These are phyloP conservation scores for Clivina fossor DNA, from an alignment of 2,888 invertebrate genomes.

Conservation along the genomic window DNA sequence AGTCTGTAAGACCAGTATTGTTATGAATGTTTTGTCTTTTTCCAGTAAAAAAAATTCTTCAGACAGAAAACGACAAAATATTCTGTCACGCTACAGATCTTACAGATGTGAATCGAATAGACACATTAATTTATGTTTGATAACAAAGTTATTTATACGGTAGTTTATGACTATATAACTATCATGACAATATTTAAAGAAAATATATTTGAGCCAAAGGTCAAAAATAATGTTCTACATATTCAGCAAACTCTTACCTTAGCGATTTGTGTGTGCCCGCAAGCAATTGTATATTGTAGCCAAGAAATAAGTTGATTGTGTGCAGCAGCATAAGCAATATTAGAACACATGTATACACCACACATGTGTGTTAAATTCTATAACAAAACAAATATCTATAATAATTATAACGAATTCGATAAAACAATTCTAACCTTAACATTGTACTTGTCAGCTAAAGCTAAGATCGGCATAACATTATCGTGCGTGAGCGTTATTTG, in stretches of 20 bases:
- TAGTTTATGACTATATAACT: too few relatives aligned
- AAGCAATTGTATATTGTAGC: slow-evolving; percentile 86
- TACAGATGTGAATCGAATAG: too few relatives aligned
- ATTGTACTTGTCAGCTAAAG: slow-evolving; percentile 93
- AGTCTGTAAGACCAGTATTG: too few relatives aligned
- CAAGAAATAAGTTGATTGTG: slow-evolving; percentile 84
- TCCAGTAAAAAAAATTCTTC: too few relatives aligned
- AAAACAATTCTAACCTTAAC: slow-evolving; percentile 64
- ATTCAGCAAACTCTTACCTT: slow-evolving; percentile 10
- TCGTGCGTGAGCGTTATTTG: slow-evolving; percentile 81
- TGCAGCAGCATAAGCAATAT: slow-evolving; percentile 81
- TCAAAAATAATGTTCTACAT: not conserved
- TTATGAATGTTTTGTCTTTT: too few relatives aligned
- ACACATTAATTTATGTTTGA: too few relatives aligned
- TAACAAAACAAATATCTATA: slow-evolving; percentile 35
- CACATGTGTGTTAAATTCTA: slow-evolving; percentile 82
- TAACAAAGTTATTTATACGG: too few relatives aligned
- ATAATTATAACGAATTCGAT: slow-evolving; percentile 3
- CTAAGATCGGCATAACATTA: slow-evolving; percentile 84
- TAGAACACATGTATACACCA: slow-evolving; percentile 82
- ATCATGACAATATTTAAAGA: not conserved
- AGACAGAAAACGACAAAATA: too few relatives aligned
- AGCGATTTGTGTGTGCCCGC: slow-evolving; percentile 73
- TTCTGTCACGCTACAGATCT: too few relatives aligned
- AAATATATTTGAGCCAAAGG: not conserved